These are phyloP conservation scores for Drosophila truncata DNA, from an alignment of 1,140 invertebrate species.

Conservation along the genomic window DNA sequence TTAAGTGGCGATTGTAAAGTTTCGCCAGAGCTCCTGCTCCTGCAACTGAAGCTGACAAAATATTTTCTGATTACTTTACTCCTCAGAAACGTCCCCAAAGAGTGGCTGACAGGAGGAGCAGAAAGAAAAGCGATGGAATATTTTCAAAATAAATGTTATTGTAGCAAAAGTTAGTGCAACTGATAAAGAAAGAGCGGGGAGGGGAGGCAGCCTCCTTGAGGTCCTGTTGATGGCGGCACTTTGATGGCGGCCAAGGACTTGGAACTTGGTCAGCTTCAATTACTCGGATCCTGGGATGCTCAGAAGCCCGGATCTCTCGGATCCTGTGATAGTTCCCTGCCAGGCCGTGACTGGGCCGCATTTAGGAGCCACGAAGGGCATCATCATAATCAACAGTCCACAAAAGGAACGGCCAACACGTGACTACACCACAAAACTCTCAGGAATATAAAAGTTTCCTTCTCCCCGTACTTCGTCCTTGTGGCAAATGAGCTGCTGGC, in stretches of 20 bases:
- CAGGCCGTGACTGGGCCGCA: constrained; percentile 44
- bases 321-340: constrained; percentile 8
- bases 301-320: not conserved
- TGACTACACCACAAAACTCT: constrained; percentile 59
- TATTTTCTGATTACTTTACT: constrained; percentile 80
- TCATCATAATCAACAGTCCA: constrained; percentile 60
- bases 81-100: constrained; percentile 45
- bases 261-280: constrained; percentile 40
- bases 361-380: constrained; percentile 32
- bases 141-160: constrained; percentile 81
- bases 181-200: constrained; percentile 45
- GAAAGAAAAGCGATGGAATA: constrained; percentile 40
- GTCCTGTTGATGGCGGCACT: constrained; percentile 75
- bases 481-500: constrained; percentile 50
- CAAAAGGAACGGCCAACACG: constrained; percentile 46
- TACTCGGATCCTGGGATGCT: constrained; percentile 18
- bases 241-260: constrained; percentile 48
- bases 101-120: not conserved
- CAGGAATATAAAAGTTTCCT: constrained; percentile 56
- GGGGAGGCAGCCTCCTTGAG: constrained; percentile 13
- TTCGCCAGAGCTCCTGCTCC: constrained; percentile 1
- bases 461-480: not conserved
- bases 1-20: constrained; percentile 47
- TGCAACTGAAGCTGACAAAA: constrained; percentile 72
- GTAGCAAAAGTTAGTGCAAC: constrained; percentile 73